Base-by-base conservation (phyloP, 92 coral and sea anemone genomes). In the Actinostola sp. region DNA sequence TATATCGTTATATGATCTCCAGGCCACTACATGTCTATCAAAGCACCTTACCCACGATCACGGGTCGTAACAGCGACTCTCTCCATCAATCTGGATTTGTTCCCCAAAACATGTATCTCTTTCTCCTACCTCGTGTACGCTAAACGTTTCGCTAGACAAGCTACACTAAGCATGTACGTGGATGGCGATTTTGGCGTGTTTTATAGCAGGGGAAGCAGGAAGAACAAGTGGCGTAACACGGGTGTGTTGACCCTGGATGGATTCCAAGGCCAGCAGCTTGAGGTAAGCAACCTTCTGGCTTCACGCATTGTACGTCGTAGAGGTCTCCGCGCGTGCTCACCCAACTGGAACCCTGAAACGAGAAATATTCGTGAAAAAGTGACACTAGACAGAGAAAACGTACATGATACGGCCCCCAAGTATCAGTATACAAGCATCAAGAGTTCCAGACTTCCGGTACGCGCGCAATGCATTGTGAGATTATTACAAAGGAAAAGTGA, bases 211-310 rank as follows among this genome's bases (percentile, higher is more conserved):
- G 19, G 53, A 11, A 53, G 29, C 1, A 53, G 21, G 31, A 20
- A 23, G 6, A 53, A 53, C 7, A 25, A 7, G 21, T 53, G 59
- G 59, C 2, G 25, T 7, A 53, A 53, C 17, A 17, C 59, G 17
- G 59, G 59, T 2, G 59, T 17, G 59, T 13, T 53, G 31, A 17
- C 17, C 31, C 28, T 53, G 8, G 59, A 16, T 19, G 59, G 59
- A 15, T 53, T 53, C 59, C 59, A 53, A 53, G 59, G 59, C 2
- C 27, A 53, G 7, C 59, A 53, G 21, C 59, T 53, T 6, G 12
- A 53, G 59, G 59, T 53, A 53, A 20, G 30, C n/a, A n/a, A n/a
- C n/a, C n/a, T n/a, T n/a, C n/a, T n/a, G n/a, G n/a, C n/a, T n/a
- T n/a, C n/a, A n/a, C n/a, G n/a, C n/a, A n/a, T n/a, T n/a, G n/a